These are phyloP conservation scores for Palythoa grandiflora DNA, from an alignment of 92 coral and sea anemone species.

Conservation along the genomic window DNA sequence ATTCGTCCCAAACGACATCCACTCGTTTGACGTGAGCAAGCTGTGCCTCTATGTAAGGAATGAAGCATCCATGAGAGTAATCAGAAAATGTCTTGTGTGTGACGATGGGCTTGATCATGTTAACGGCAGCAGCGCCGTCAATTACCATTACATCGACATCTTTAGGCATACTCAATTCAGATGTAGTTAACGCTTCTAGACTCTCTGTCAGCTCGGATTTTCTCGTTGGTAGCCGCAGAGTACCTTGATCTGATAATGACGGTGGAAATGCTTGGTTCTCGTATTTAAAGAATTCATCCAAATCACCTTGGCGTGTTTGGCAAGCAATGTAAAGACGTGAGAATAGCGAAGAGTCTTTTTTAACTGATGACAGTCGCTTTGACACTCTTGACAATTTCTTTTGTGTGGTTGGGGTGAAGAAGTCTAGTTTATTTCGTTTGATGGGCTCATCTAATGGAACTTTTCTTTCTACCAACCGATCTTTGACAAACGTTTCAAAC, in stretches of 20 bases:
- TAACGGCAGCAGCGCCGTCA: conserved; percentile 21
- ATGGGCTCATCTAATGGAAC: conserved; percentile 32
- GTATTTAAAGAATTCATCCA: conserved; percentile 10
- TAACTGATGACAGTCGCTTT: conserved; percentile 13
- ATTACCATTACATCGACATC: conserved; percentile 3
- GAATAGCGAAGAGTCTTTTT: conserved; percentile 34
- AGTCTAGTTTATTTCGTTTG: conserved; percentile 23
- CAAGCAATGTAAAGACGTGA: conserved; percentile 10
- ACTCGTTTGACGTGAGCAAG: conserved; percentile 1
- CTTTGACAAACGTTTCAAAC: conserved; percentile 33
- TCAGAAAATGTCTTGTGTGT: conserved; percentile 25
- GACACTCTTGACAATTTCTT: conserved; percentile 31
- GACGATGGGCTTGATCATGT: conserved; percentile 25
- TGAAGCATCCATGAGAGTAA: conserved; percentile 7
- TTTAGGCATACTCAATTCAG: conserved; percentile 7
- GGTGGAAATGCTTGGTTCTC: conserved; percentile 30
- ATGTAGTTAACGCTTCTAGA: conserved; percentile 17
- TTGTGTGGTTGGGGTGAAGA: conserved; percentile 21
- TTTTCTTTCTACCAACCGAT: conserved; percentile 26
- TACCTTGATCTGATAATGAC: conserved; percentile 19
- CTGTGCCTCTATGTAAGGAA: conserved; percentile 20
- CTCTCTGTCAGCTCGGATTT: conserved; percentile 19
- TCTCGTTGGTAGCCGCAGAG: conserved; percentile 6
- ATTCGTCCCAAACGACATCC: conserved; percentile 19
- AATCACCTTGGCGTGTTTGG: conserved; percentile 8